A percentile compares a stretch with the other conserved stretches of the same genome.
Conservation (phyloP, 1,140 invertebrate genomes). For the Pygmarrhopalites habei region DNA sequence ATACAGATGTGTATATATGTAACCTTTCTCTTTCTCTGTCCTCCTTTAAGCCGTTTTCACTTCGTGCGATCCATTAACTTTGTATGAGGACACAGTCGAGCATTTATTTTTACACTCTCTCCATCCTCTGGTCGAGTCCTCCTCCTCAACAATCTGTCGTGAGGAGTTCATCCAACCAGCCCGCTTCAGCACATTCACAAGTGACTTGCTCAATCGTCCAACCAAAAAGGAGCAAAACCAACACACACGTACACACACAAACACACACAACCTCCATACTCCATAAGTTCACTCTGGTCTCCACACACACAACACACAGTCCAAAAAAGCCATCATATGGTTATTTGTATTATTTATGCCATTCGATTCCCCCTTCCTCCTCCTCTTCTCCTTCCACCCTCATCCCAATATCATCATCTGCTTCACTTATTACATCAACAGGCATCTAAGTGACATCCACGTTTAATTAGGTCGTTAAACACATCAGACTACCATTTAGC, state of each 20-base stretch:
- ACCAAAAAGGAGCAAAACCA: background rate
- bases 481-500: background rate
- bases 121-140: background rate
- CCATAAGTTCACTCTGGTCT: background rate
- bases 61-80: conserved; percentile 34
- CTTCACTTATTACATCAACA: background rate
- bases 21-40: conserved; percentile 16
- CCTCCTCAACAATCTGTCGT: conserved; percentile 21
- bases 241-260: background rate
- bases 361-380: background rate
- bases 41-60: conserved; percentile 25
- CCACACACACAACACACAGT: background rate
- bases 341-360: background rate
- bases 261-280: background rate
- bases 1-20: no score
- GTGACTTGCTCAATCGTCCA: conserved; percentile 16
- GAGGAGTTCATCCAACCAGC: conserved; percentile 1
- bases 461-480: conserved; percentile 8
- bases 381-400: background rate
- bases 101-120: conserved; percentile 11
- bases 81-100: conserved; percentile 21
- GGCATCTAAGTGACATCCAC: background rate
- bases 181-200: background rate
- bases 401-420: background rate
- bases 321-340: no score